Evolutionary conservation across 1,140 invertebrate genomes (phyloP).

Genomic region (Cotesia vestalis): DNA sequence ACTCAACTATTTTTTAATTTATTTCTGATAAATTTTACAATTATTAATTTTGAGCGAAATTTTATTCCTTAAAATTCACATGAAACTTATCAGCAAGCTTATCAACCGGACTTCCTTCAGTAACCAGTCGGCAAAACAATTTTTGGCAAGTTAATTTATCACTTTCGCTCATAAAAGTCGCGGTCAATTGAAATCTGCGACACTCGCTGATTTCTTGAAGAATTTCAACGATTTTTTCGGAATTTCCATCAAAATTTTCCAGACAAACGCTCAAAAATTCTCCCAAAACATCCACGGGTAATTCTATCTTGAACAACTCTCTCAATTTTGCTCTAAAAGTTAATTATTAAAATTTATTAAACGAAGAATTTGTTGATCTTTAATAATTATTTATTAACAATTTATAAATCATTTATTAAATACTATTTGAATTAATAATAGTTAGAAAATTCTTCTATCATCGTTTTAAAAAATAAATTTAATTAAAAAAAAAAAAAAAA

Average conservation of each 20-base stretch:
- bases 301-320: conserved; percentile 30
- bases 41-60: background rate
- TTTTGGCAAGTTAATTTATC: conserved; percentile 39
- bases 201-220: conserved; percentile 47
- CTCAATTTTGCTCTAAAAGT: conserved; percentile 18
- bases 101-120: background rate
- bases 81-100: background rate
- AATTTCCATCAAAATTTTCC: conserved; percentile 12
- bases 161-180: conserved; percentile 45
- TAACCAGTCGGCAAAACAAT: conserved; percentile 38
- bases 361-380: conserved; percentile 28
- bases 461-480: no score
- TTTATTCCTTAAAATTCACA: background rate
- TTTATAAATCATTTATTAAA: no score
- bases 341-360: conserved; percentile 6
- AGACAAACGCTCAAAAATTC: conserved; percentile 45
- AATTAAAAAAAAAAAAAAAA: no score
- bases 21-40: background rate
- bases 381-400: background rate
- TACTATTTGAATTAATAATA: no score
- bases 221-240: conserved; percentile 44
- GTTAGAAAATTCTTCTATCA: no score
- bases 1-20: no score
- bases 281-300: conserved; percentile 46
- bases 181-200: conserved; percentile 49